phyloP scores from a whole-genome alignment of 2,797 vertebrate species.

The Cyprinella venusta region DNA sequence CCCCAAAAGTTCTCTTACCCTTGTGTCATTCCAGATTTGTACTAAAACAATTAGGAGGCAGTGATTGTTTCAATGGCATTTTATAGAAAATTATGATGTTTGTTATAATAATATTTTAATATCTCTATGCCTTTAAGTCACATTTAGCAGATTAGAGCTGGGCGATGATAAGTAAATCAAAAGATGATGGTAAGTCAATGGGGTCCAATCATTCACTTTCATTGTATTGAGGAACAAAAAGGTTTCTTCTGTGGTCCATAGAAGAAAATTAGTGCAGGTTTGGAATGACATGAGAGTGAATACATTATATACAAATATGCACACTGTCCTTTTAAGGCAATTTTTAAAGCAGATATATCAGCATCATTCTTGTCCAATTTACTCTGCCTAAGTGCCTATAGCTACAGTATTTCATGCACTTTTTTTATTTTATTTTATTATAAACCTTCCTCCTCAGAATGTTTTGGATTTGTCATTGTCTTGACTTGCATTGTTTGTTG shows the following conservation, averaged over 20 bases:
- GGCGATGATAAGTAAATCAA: no score
- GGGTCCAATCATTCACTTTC: not conserved
- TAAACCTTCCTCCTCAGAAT: not conserved
- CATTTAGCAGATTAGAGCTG: not conserved
- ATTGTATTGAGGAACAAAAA: not conserved
- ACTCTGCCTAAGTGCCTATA: not conserved
- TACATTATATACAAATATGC: no score
- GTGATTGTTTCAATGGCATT: not conserved
- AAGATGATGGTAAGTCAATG: not conserved
- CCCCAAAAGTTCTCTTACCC: not conserved
- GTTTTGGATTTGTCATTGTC: constrained; percentile 20
- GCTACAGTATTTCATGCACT: not conserved
- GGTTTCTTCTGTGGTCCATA: no score
- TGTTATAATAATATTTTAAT: not conserved
- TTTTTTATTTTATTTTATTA: not conserved
- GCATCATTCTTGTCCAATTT: no score
- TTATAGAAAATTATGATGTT: not conserved
- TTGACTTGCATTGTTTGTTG: constrained; percentile 30
- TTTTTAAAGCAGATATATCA: no score
- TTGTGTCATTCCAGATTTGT: not conserved
- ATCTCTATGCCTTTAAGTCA: not conserved
- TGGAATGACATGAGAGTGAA: no score
- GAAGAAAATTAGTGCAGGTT: not conserved
- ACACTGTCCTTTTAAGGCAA: no score
- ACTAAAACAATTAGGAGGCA: no score